Conservation (phyloP, 2,113 vertebrate genomes). For the Chionis minor region DNA sequence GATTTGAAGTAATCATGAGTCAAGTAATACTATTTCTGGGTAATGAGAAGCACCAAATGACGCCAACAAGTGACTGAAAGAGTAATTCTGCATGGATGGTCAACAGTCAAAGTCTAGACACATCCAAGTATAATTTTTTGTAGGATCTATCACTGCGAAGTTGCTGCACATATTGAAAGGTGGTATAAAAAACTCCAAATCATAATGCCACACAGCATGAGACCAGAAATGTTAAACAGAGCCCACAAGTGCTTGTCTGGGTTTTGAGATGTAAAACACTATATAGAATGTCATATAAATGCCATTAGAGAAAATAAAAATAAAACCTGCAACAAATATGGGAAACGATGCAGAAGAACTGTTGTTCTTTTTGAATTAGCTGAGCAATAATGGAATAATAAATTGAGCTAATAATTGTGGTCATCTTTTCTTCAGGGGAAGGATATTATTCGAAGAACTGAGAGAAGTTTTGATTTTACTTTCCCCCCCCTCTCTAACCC, state of each 20-base stretch:
- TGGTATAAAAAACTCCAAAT: conserved; percentile 7
- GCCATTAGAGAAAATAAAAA: conserved; percentile 4
- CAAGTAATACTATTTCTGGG: conserved; percentile 4
- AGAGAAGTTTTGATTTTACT: not conserved
- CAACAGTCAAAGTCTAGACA: not conserved
- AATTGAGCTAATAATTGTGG: not conserved
- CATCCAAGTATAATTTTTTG: not conserved
- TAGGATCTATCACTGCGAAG: not conserved
- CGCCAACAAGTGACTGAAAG: not conserved
- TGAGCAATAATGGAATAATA: not conserved
- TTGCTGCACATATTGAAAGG: not conserved
- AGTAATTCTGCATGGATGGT: not conserved
- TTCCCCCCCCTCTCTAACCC: not conserved
- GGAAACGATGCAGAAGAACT: not conserved
- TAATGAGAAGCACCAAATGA: not conserved
- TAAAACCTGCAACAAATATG: conserved; percentile 11
- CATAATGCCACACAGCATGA: not conserved
- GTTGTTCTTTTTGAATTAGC: not conserved
- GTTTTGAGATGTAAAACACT: conserved; percentile 6
- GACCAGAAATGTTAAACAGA: conserved; percentile 29
- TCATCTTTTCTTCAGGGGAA: not conserved
- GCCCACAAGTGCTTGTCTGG: not conserved
- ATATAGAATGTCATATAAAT: conserved; percentile 25
- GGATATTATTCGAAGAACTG: not conserved
- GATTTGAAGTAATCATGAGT: not conserved